Conservation (phyloP, 2,797 vertebrate species). For the Trichosurus vulpecula region DNA sequence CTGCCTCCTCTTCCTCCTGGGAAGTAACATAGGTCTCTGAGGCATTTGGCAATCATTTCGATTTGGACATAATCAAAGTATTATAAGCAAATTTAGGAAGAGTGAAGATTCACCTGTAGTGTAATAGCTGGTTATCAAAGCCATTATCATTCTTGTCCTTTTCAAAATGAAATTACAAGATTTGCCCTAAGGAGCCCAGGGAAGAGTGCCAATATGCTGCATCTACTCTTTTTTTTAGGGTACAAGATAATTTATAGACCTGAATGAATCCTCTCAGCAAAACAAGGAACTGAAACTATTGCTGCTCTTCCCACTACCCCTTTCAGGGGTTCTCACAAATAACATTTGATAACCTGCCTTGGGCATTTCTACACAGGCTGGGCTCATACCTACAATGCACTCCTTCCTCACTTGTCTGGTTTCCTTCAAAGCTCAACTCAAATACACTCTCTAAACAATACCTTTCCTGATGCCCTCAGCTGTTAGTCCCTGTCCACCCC, state of each 20-base stretch:
- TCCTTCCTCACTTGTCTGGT: not conserved
- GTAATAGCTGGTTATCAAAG: conserved; percentile 9
- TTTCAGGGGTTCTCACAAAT: not conserved
- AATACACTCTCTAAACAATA: not conserved
- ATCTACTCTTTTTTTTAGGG: not conserved
- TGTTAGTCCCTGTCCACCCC: not conserved
- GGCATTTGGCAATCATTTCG: conserved; percentile 4
- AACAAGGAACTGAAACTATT: not conserved
- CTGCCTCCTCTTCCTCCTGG: conserved; percentile 15
- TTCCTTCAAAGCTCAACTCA: not conserved
- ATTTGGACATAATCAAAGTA: conserved; percentile 61
- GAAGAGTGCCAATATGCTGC: not conserved
- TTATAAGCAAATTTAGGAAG: conserved; percentile 42
- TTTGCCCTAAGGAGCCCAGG: not conserved
- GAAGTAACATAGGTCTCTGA: conserved; percentile 3
- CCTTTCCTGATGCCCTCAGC: not conserved
- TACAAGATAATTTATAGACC: not conserved
- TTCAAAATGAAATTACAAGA: not conserved
- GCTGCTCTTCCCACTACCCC: not conserved
- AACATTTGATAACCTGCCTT: not conserved
- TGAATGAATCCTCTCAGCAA: not conserved
- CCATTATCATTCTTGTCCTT: conserved; percentile 5
- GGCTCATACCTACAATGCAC: not conserved
- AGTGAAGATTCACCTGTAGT: conserved; percentile 26
- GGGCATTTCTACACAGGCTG: not conserved